Conservation (phyloP, 2,888 invertebrate species). For the Ectemnius cavifrons region DNA sequence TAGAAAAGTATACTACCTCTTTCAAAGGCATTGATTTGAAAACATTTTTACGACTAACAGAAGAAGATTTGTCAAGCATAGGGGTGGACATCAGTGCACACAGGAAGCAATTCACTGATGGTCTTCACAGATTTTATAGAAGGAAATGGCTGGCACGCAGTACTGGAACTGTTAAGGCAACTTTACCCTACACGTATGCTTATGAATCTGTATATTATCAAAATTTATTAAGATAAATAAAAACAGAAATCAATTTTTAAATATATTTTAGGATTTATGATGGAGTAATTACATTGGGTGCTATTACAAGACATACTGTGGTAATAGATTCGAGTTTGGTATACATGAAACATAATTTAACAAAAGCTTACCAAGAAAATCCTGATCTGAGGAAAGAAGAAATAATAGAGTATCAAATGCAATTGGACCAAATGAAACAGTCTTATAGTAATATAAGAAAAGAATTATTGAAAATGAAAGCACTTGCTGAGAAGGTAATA, state of each 20-base stretch:
- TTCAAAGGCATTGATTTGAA: slow-evolving; percentile 80
- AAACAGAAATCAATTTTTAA: slow-evolving; percentile 11
- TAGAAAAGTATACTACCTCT: slow-evolving; percentile 79
- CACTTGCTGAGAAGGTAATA: slow-evolving; percentile 59
- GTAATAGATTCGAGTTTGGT: slow-evolving; percentile 81
- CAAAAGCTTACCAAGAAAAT: slow-evolving; percentile 37
- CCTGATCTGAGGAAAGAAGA: slow-evolving; percentile 42
- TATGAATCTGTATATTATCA: slow-evolving; percentile 6
- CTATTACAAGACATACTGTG: slow-evolving; percentile 81
- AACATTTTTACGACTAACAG: slow-evolving; percentile 81
- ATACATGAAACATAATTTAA: slow-evolving; percentile 75
- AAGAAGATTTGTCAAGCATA: slow-evolving; percentile 80
- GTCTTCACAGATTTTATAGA: slow-evolving; percentile 81
- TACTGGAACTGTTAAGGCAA: slow-evolving; percentile 59
- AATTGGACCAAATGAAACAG: slow-evolving; percentile 56
- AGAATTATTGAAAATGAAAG: slow-evolving; percentile 55
- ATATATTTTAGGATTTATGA: slow-evolving; percentile 79
- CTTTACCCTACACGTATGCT: slow-evolving; percentile 61
- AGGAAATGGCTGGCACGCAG: slow-evolving; percentile 80
- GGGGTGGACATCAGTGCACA: slow-evolving; percentile 83
- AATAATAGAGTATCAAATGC: slow-evolving; percentile 50
- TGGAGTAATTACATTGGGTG: slow-evolving; percentile 80
- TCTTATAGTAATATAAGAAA: slow-evolving; percentile 51
- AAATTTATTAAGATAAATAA: not conserved
- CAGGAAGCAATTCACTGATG: slow-evolving; percentile 80